A percentile compares a stretch with the other conserved stretches of the same genome.
Conservation (phyloP, 1,140 invertebrate genomes). For the Bradynema listronoti region DNA sequence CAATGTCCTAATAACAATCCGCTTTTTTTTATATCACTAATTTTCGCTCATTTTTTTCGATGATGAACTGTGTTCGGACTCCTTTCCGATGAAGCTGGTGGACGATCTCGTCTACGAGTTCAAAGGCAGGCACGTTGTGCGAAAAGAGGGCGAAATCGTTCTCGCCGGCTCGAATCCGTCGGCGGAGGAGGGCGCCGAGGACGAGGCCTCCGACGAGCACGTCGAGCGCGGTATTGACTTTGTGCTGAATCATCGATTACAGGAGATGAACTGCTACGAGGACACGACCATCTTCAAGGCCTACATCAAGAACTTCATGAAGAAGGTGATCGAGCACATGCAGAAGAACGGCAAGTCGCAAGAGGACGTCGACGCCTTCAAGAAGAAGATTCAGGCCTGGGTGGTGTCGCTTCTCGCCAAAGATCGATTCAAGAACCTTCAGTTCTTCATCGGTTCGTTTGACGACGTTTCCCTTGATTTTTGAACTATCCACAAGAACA, state of each 20-base stretch:
- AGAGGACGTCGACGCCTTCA: slow-evolving; percentile 84
- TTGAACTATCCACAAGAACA: background rate
- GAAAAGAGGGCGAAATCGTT: slow-evolving; percentile 71
- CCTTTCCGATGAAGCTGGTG: slow-evolving; percentile 85
- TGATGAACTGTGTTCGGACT: slow-evolving; percentile 95
- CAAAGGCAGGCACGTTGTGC: slow-evolving; percentile 73
- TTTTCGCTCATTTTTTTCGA: too few relatives aligned
- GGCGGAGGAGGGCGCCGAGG: slow-evolving; percentile 71
- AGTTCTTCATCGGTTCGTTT: slow-evolving; percentile 74
- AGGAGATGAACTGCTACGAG: slow-evolving; percentile 70
- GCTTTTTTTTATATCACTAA: too few relatives aligned
- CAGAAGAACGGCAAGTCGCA: slow-evolving; percentile 77
- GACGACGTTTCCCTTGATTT: background rate
- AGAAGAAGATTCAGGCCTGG: slow-evolving; percentile 81
- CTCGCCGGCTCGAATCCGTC: slow-evolving; percentile 84
- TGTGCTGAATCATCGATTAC: slow-evolving; percentile 80
- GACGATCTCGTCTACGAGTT: slow-evolving; percentile 89
- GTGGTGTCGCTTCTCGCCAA: slow-evolving; percentile 50
- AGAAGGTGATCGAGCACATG: slow-evolving; percentile 63
- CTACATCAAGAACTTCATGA: slow-evolving; percentile 93
- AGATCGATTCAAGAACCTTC: slow-evolving; percentile 74
- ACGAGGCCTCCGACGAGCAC: slow-evolving; percentile 72
- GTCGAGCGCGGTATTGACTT: slow-evolving; percentile 73
- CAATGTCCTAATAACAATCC: slow-evolving; percentile 1
- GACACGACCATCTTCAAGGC: slow-evolving; percentile 69